Conservation (phyloP, 2,888 invertebrate species). For the Melieria omissa region DNA sequence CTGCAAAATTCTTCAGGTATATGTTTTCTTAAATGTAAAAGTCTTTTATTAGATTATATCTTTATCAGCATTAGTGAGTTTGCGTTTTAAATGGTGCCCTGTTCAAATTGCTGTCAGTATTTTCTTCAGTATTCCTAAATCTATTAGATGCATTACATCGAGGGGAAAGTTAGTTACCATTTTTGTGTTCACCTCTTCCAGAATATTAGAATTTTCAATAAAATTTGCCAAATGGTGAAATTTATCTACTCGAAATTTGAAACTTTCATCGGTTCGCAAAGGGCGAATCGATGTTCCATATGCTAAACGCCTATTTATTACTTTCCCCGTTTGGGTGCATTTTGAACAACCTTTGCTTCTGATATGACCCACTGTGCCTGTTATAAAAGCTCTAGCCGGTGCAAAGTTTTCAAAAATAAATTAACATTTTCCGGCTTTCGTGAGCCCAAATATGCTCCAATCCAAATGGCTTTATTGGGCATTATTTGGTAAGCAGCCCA, state of each 20-base stretch:
- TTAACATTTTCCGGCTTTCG: not conserved
- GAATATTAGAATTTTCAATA: not conserved
- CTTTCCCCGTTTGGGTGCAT: not conserved
- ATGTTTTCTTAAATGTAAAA: not conserved
- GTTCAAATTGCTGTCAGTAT: not conserved
- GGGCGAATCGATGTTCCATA: not conserved
- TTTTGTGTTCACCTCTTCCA: constrained; percentile 1
- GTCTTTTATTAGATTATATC: too few species aligned
- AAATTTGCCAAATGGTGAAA: not conserved
- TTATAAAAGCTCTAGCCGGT: not conserved
- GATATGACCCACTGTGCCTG: not conserved
- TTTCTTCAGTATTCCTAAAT: constrained; percentile 10
- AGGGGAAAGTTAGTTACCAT: constrained; percentile 5
- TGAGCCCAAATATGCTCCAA: not conserved
- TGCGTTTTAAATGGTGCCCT: too few species aligned
- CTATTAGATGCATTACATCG: not conserved
- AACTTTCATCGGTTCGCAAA: not conserved
- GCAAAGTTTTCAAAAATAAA: not conserved
- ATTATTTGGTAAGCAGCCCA: not conserved
- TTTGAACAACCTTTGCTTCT: not conserved
- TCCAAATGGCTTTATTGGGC: not conserved
- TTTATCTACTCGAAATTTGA: not conserved
- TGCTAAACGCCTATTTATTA: not conserved
- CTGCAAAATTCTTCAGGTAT: constrained; percentile 23
- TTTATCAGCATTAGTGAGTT: too few species aligned